Evolutionary conservation across 2,888 invertebrate genomes (phyloP), one percentile per base, ranked within the genome.

Genomic region (Leptinotarsa rubiginosa): DNA sequence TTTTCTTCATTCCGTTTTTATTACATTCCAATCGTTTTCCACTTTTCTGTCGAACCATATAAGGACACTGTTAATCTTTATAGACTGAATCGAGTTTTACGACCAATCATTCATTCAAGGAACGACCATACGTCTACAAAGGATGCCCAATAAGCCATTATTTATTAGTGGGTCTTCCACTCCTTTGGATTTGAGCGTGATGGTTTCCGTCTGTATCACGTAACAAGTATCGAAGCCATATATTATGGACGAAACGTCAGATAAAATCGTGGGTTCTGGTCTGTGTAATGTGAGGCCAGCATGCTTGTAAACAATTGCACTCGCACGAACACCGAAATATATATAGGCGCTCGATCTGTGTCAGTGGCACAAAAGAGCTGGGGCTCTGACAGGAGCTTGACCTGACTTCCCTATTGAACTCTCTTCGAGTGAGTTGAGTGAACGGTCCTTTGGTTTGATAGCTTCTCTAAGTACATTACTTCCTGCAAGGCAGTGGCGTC

Each of bases 241-340:
- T 79, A 80, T 81, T 79, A 80, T 75, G 77, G 77, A 79, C 70
- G 69, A 68, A 77, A 72, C 72, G 73, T 67, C 70, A 73, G 76
- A 79, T 79, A 77, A 75, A 77, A 78, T 75, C 79, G 75, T 65
- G 67, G 74, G 76, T 75, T 77, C 69, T 73, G 75, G 78, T 75
- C 73, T 77, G 72, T 74, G 70, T 79, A 81, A 77, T 78, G 78
- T 72, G 74, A 71, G 75, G 73, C 71, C 70, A 74, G 77, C 81
- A 80, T 81, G 70, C 70, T 77, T 77, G 77, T 80, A 80, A 80
- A 79, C 81, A 79, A 78, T 77, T 78, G 77, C 78, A 75, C 75
- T 75, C 70, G 78, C 79, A 78, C 77, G 78, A 80, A 79, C 80
- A 78, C 76, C 69, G 70, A 66, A 75, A 78, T 80, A 78, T 77